Base-by-base conservation (phyloP, 1,140 invertebrate genomes). In the Euwallacea similis region DNA sequence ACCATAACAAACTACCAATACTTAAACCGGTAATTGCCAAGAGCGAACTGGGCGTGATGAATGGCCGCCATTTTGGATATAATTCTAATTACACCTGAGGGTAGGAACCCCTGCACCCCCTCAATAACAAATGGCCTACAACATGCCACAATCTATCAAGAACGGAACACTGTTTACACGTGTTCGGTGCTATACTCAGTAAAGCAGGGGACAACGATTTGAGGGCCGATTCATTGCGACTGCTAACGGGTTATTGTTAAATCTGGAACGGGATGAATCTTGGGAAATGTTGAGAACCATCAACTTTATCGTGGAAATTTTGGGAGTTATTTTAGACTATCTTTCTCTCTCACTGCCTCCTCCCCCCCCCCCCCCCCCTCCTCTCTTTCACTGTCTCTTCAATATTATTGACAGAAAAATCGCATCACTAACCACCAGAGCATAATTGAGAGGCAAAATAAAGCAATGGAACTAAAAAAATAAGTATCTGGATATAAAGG, bases 121-220 rank as follows among this genome's bases (percentile, higher is more conserved):
- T 56, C 33, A 61, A 71, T 71, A 62, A 71, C 62, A 62, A 71
- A 71, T 71, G 53, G 62, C 16, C 61, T 50, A 59, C 62, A 71
- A 65, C 69, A 71, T 71, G 69, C 69, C 69, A 59, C 62, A 71
- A 72, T 72, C 70, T 72, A 72, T 72, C 70, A 72, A 66, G 70
- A 66, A 61, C 64, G 43, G 54, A 62, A 59, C 15, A 64, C 42
- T 47, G 47, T 66, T 59, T 72, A 66, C 64, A 72, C 61, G 56
- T 72, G 70, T 72, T 58, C 47, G 46, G 33, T 42, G 67, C 47
- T 44, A 64, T 33, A 70, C 63, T 70, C 42, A 70, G 59, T 46
- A 65, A 61, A 47, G 42, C 42, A 46, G 54, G 21, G 42, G 69
- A 65, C 62, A 33, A 44, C 53, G 62, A 65, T 58, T 71, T 55